These are phyloP conservation scores for Aplocera efformata DNA, from an alignment of 2,888 invertebrate species.

Conservation along the genomic window DNA sequence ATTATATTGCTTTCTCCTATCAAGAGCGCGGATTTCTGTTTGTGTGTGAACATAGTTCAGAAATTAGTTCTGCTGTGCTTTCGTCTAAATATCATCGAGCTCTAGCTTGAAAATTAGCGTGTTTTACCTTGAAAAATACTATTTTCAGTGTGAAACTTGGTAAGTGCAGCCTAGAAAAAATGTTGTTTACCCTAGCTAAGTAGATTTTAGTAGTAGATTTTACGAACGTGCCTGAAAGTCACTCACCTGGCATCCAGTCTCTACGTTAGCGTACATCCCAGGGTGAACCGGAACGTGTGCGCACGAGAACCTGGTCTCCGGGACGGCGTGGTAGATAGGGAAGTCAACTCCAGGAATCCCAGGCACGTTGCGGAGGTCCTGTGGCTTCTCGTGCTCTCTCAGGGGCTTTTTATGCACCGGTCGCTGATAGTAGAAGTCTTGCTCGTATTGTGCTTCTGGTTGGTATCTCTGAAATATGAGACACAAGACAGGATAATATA, in stretches of 20 bases:
- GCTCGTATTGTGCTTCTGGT: slow-evolving; percentile 55
- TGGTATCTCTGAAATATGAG: slow-evolving; percentile 52
- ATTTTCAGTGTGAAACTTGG: too few relatives aligned
- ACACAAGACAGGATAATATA: neutral
- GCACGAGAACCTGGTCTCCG: slow-evolving; percentile 90
- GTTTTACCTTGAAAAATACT: too few relatives aligned
- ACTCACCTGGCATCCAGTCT: slow-evolving; percentile 90
- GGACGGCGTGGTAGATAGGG: slow-evolving; percentile 88
- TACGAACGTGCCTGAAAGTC: too few relatives aligned
- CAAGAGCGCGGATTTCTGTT: too few relatives aligned
- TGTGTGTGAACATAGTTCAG: too few relatives aligned
- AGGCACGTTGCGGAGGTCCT: slow-evolving; percentile 90
- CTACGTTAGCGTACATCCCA: slow-evolving; percentile 95
- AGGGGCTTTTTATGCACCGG: slow-evolving; percentile 60
- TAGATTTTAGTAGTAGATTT: too few relatives aligned
- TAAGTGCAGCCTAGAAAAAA: too few relatives aligned
- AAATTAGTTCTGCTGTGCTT: too few relatives aligned
- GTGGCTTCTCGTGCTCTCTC: slow-evolving; percentile 83
- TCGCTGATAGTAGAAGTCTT: slow-evolving; percentile 56
- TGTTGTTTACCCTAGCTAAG: too few relatives aligned
- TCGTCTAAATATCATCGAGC: too few relatives aligned
- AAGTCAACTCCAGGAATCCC: slow-evolving; percentile 90
- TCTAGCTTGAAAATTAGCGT: too few relatives aligned
- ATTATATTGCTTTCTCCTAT: too few relatives aligned
- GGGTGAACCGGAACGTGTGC: slow-evolving; percentile 88